These are phyloP conservation scores for Ataeniobius toweri DNA, from an alignment of 2,797 vertebrate genomes.

Conservation along the genomic window DNA sequence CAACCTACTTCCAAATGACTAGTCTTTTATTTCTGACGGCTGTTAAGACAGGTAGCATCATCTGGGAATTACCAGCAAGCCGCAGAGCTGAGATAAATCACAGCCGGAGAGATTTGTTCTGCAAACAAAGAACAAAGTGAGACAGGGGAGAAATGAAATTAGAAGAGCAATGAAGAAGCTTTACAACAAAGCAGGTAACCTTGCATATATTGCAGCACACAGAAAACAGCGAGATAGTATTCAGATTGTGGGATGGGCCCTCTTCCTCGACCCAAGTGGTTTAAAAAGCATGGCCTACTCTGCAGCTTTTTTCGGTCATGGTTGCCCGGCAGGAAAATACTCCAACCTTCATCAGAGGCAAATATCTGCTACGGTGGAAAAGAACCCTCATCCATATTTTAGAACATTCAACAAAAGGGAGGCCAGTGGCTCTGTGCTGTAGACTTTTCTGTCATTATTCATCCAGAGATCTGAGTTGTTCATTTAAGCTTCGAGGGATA, in stretches of 20 bases:
- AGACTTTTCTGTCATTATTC: constrained; percentile 40
- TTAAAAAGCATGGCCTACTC: constrained; percentile 13
- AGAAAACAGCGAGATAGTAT: background rate
- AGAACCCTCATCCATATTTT: constrained; percentile 53
- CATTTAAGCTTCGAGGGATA: constrained; percentile 12
- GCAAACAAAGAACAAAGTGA: constrained; percentile 29
- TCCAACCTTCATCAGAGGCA: constrained; percentile 14
- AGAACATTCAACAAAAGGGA: constrained; percentile 27
- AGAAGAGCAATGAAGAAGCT: constrained; percentile 13
- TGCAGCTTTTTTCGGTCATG: constrained; percentile 28
- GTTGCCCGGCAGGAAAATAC: constrained; percentile 24
- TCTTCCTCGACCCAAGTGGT: constrained; percentile 1
- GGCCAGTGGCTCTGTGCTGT: constrained; percentile 33
- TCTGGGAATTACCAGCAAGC: constrained; percentile 53
- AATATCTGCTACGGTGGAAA: constrained; percentile 21
- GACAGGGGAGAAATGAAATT: constrained; percentile 8
- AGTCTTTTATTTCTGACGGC: constrained; percentile 51
- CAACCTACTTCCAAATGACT: constrained; percentile 36
- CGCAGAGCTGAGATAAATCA: constrained; percentile 51
- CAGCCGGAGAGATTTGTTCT: constrained; percentile 20
- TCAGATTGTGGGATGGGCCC: background rate
- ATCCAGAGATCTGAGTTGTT: constrained; percentile 5
- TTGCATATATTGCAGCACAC: background rate
- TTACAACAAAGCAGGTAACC: constrained; percentile 31
- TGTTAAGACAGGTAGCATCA: constrained; percentile 57